phyloP scores from a whole-genome alignment of 2,797 vertebrate species.

The Microchirus variegatus region DNA sequence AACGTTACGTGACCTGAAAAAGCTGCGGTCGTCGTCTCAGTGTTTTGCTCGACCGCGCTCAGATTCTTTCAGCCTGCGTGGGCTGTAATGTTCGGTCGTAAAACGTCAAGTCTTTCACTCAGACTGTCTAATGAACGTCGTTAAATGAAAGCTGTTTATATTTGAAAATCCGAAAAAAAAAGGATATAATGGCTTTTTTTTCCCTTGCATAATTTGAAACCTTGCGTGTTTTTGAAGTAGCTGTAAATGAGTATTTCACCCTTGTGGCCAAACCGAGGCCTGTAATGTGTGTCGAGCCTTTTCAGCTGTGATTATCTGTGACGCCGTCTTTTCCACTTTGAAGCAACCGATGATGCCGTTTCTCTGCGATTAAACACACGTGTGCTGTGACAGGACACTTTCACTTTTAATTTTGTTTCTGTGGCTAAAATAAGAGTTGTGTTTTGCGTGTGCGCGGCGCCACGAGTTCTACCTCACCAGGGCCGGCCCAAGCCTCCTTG shows the following conservation, averaged over 20 bases:
- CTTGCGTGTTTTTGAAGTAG: constrained; percentile 62
- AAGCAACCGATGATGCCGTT: neutral
- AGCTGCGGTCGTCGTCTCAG: too few relatives aligned
- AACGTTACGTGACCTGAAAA: neutral
- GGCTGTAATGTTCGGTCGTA: constrained; percentile 15
- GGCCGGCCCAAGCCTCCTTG: too few relatives aligned
- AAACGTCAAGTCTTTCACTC: constrained; percentile 7
- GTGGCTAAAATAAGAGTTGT: constrained; percentile 22
- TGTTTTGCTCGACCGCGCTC: too few relatives aligned
- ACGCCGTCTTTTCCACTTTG: constrained; percentile 26
- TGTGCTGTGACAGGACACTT: constrained; percentile 37
- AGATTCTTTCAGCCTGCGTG: too few relatives aligned
- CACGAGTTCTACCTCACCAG: too few relatives aligned
- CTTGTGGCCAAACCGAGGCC: constrained; percentile 17
- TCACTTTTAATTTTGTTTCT: constrained; percentile 38
- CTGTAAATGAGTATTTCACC: constrained; percentile 30
- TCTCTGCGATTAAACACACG: constrained; percentile 50
- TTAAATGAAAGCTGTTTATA: constrained; percentile 15
- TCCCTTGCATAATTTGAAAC: constrained; percentile 11
- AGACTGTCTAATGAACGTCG: constrained; percentile 1
- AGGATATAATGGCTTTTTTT: constrained; percentile 6
- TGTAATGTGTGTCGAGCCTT: neutral
- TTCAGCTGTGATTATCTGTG: constrained; percentile 8
- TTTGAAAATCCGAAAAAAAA: neutral
- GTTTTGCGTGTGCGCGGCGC: constrained; percentile 10